Evolutionary conservation across 2,888 invertebrate genomes (phyloP), one percentile per base, ranked within the genome.

Genomic region (Microctonus aethiopoides): DNA sequence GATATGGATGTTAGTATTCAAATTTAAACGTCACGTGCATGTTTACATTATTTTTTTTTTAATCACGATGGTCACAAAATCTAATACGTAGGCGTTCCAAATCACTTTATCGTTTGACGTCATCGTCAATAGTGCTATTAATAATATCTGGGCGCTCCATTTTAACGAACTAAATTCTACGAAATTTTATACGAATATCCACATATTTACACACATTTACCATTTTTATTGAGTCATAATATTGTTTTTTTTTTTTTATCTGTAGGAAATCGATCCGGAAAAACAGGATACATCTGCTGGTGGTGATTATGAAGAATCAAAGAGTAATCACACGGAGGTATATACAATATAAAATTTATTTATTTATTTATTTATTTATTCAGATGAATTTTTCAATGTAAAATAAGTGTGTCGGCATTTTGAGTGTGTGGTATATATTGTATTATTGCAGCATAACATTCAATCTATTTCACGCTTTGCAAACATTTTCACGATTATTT

Each of bases 1-100:
- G 96, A 95, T 84, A 92, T 94, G 90, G 95, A 96, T 84, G 95
- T 95, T 87, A 91, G 94, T 91, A 79, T 34, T 36, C 1, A 29
- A 46, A 51, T 51, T 63, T 22, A 63, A 46, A 46, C 2, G 16
- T 41, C n/a, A 46, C 29, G 41, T 63, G 59, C 57, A 63, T 66
- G 71, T 67, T 59, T 65, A 75, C 68, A 69, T 54, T 34, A 69
- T 73, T 68, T 51, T 22, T 60, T 36, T 52, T 62, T 67, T 66
- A n/a, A 46, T 46, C 46, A 46, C 16, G 7, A 46, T 7, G 16
- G 72, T 7, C 65, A 67, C 66, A 71, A 76, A 71, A 74, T 63
- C 68, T 64, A 63, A 46, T 70, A 70, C 72, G 76, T 77, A 68
- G 75, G 74, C 65, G 75, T 71, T 41, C 63, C 72, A 74, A 76